phyloP scores from a whole-genome alignment of 2,113 vertebrate genomes.

The Raja brachyura region DNA sequence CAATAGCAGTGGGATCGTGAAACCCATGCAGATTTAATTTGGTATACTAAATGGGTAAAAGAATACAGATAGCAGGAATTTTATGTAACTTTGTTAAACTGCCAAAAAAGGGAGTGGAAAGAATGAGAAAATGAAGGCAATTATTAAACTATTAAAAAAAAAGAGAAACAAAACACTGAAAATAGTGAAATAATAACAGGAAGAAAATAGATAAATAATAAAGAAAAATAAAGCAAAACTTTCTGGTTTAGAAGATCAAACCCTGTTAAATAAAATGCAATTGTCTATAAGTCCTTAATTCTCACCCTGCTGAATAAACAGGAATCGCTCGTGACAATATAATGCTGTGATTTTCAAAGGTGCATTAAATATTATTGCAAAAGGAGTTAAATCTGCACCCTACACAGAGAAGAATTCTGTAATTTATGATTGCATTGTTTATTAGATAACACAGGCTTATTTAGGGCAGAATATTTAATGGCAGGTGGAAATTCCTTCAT shows the following conservation, averaged over 20 bases:
- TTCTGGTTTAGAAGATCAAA: not conserved
- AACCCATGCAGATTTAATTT: not conserved
- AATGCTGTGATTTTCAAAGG: not conserved
- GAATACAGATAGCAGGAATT: not conserved
- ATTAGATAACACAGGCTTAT: constrained; percentile 27
- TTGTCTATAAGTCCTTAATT: not conserved
- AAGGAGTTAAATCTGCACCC: not conserved
- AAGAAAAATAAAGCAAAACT: not conserved
- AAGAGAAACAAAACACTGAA: not conserved
- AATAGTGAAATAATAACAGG: not conserved
- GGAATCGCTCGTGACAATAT: not conserved
- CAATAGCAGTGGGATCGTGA: not conserved
- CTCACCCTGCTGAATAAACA: not conserved
- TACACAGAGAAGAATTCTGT: not conserved
- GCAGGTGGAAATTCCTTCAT: constrained; percentile 34
- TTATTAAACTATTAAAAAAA: not conserved
- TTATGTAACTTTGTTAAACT: not conserved
- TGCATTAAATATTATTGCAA: not conserved
- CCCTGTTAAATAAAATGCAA: not conserved
- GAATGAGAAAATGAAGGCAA: not conserved
- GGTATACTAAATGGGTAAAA: not conserved
- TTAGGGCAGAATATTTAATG: constrained; percentile 16
- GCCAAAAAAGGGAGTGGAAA: not conserved
- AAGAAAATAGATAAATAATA: not conserved
- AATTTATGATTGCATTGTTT: constrained; percentile 15